Evolutionary conservation across 2,888 invertebrate species (phyloP).

Genomic region (Zootermopsis nevadensis): DNA sequence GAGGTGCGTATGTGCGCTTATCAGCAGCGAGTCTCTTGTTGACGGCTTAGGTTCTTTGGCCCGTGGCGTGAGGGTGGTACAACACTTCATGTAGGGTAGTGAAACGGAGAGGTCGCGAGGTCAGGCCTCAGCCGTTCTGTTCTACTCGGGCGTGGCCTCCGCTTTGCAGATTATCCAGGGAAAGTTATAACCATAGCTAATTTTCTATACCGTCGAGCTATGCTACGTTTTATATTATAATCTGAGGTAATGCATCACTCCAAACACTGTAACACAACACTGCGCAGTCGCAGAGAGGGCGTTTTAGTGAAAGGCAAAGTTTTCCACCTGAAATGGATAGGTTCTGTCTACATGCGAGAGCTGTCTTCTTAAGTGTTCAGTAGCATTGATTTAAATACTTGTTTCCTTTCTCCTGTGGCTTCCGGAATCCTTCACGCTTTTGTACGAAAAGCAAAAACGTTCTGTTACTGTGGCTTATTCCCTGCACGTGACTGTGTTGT

Average conservation of each 20-base stretch:
- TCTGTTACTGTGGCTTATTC: too few species aligned
- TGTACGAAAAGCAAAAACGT: too few species aligned
- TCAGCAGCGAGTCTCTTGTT: background rate
- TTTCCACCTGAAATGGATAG: background rate
- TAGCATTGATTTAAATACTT: too few species aligned
- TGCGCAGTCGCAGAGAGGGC: background rate
- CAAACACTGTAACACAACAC: background rate
- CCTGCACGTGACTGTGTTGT: too few species aligned
- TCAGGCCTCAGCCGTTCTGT: background rate
- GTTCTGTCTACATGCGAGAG: too few species aligned
- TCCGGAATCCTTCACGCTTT: too few species aligned
- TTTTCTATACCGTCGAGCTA: constrained; percentile 7
- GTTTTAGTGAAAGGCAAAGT: constrained; percentile 17
- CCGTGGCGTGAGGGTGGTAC: background rate
- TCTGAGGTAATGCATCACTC: constrained; percentile 20
- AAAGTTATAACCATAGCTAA: constrained; percentile 25
- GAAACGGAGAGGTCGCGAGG: background rate
- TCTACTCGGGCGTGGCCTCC: background rate
- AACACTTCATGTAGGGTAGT: background rate
- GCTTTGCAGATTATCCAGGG: constrained; percentile 15
- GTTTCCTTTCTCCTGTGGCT: too few species aligned
- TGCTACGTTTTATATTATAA: constrained; percentile 9
- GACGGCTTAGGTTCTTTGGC: background rate
- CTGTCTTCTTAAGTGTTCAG: too few species aligned
- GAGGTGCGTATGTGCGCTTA: background rate